Conservation (phyloP, 2,888 invertebrate species). For the Synergus japonicus region DNA sequence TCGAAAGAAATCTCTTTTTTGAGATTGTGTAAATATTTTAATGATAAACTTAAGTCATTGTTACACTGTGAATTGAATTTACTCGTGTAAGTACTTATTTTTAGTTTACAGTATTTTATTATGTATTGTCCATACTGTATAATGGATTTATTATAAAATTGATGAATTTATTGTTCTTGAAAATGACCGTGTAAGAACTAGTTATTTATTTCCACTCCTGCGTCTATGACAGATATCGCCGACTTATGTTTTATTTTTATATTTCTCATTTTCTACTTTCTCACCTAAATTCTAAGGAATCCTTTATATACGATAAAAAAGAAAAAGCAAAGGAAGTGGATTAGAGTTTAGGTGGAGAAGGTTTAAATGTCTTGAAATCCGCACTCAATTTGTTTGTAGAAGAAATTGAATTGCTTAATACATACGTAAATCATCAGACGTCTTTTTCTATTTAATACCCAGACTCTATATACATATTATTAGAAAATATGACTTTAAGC, state of each 20-base stretch:
- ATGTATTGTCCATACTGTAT: neutral
- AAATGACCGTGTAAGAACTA: neutral
- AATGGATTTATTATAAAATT: constrained; percentile 18
- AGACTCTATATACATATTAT: neutral
- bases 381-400: constrained; percentile 34
- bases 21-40: constrained; percentile 37
- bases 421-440: constrained; percentile 8
- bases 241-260: constrained; percentile 25
- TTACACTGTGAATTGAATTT: constrained; percentile 21
- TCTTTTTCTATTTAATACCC: neutral
- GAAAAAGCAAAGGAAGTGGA: neutral
- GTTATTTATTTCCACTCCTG: constrained; percentile 10
- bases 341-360: constrained; percentile 9
- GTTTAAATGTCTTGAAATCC: neutral
- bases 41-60: constrained; percentile 10
- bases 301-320: neutral
- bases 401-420: constrained; percentile 26
- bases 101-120: constrained; percentile 35
- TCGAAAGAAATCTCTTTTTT: neutral
- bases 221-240: neutral
- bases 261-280: neutral
- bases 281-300: neutral
- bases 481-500: too few species aligned
- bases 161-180: constrained; percentile 26
- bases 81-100: constrained; percentile 8